These are phyloP conservation scores for Urocolius indicus DNA, from an alignment of 2,113 vertebrate genomes.

Conservation along the genomic window DNA sequence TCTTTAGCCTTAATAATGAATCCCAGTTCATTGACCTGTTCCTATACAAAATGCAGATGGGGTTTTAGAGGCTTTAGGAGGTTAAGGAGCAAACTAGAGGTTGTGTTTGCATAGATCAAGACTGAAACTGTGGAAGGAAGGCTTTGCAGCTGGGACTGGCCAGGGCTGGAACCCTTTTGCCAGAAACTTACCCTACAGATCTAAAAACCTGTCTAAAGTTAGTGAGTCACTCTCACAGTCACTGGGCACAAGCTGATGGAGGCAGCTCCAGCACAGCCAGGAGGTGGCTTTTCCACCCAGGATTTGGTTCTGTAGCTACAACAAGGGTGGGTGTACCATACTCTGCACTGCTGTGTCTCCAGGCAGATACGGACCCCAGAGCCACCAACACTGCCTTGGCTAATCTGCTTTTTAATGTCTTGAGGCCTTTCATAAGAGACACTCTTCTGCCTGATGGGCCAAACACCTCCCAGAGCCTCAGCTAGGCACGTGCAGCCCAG, in stretches of 20 bases:
- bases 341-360: neutral
- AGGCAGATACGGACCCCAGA: neutral
- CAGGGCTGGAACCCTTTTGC: neutral
- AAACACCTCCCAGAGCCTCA: neutral
- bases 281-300: fast-evolving
- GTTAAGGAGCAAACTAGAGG: neutral
- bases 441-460: neutral
- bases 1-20: slow-evolving; percentile 34
- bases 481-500: fast-evolving
- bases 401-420: neutral
- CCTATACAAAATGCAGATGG: slow-evolving; percentile 36
- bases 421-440: neutral
- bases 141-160: slow-evolving; percentile 50
- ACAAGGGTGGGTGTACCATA: too few species aligned
- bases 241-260: fast-evolving
- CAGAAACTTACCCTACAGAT: neutral
- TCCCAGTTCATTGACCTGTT: slow-evolving; percentile 1
- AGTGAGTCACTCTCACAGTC: neutral
- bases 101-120: slow-evolving; percentile 22
- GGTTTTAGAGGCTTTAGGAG: neutral
- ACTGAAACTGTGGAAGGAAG: neutral
- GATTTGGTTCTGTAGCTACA: fast-evolving
- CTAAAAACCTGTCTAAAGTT: slow-evolving; percentile 55
- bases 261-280: neutral
- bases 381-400: neutral